Percentiles rank a stretch among this genome's conserved stretches.
phyloP scores from a whole-genome alignment of 2,113 vertebrate species.

The Strix aluco region DNA sequence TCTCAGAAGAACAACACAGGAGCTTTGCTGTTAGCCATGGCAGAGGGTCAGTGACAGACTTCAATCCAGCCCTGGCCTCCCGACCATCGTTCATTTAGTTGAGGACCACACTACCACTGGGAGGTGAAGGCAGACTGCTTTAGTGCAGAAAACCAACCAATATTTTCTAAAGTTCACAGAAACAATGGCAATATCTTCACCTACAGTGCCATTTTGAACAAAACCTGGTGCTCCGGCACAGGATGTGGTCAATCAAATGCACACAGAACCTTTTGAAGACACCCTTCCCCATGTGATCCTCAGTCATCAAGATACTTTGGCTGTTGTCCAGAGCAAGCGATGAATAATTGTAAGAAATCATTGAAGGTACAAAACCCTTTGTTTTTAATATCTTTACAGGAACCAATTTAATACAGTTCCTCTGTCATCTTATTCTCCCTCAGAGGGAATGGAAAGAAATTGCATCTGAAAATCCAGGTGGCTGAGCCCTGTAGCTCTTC shows the following conservation, averaged over 20 bases:
- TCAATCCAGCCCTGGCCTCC: not conserved
- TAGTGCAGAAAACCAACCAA: not conserved
- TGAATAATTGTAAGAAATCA: not conserved
- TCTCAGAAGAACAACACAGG: not conserved
- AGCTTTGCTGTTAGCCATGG: not conserved
- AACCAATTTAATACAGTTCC: conserved; percentile 37
- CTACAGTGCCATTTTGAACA: not conserved
- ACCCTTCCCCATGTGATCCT: not conserved
- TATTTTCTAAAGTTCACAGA: not conserved
- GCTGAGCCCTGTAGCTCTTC: not conserved
- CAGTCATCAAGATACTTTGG: conserved; percentile 6
- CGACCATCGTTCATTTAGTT: fast-evolving
- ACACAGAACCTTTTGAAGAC: not conserved
- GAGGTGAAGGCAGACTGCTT: not conserved
- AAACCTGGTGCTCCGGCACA: not conserved
- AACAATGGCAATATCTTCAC: not conserved
- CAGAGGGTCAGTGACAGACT: not conserved
- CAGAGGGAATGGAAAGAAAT: conserved; percentile 24
- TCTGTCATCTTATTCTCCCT: conserved; percentile 19
- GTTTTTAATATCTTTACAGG: conserved; percentile 53
- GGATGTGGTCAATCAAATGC: not conserved
- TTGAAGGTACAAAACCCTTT: conserved; percentile 3
- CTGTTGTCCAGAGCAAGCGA: conserved; percentile 32
- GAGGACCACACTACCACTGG: not conserved
- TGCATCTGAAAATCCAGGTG: conserved; percentile 21